Conservation (phyloP, 2,797 vertebrate species). For the Sebastes vulpes region DNA sequence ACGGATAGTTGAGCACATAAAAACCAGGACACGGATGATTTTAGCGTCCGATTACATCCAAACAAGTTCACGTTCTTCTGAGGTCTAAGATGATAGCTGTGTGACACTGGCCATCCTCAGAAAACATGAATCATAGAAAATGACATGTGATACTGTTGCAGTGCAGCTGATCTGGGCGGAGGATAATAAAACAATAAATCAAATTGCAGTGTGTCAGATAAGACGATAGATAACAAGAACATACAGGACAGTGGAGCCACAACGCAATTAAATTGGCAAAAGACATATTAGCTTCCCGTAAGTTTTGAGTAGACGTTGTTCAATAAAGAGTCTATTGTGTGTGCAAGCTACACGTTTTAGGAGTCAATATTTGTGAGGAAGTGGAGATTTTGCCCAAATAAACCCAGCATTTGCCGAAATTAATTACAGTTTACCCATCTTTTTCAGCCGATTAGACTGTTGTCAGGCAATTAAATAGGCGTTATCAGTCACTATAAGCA, state of each 20-base stretch:
- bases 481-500: no score
- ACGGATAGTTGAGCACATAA: conserved; percentile 11
- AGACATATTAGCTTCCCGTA: not conserved
- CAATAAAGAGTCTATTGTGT: not conserved
- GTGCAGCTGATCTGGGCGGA: conserved; percentile 48
- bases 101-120: conserved; percentile 64
- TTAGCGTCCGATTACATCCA: conserved; percentile 47
- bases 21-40: conserved; percentile 39
- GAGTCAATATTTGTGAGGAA: not conserved
- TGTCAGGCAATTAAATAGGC: no score
- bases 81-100: conserved; percentile 19
- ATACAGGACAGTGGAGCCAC: not conserved
- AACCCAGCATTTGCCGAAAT: not conserved
- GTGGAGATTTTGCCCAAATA: not conserved
- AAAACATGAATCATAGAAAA: conserved; percentile 62
- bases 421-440: not conserved
- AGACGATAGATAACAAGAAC: conserved; percentile 23
- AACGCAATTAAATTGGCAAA: conserved; percentile 1
- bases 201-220: conserved; percentile 51
- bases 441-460: no score
- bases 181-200: conserved; percentile 53
- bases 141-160: conserved; percentile 67
- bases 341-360: not conserved
- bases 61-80: conserved; percentile 50
- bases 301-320: not conserved